Percentiles rank a stretch among this genome's conserved stretches.
Evolutionary conservation across 2,888 invertebrate species (phyloP).

Genomic region (Cantharis rustica): DNA sequence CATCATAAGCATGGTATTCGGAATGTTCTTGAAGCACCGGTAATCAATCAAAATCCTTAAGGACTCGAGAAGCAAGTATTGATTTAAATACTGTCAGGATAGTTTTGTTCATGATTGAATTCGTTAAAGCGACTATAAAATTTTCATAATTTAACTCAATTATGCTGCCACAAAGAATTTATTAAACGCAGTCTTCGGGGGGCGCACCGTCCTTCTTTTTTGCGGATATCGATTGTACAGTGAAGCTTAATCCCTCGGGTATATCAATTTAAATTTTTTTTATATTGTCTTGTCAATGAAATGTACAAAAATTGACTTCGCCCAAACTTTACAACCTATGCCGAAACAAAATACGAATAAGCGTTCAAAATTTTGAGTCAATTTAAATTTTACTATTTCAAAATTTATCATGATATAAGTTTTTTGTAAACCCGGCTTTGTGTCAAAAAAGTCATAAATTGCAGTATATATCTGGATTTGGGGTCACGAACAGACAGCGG

Average conservation of each 20-base stretch:
- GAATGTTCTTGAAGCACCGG: not conserved
- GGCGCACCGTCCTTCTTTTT: not conserved
- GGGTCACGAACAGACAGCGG: not conserved
- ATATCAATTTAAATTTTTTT: not conserved
- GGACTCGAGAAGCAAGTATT: not conserved
- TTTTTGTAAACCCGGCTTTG: not conserved
- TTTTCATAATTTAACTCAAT: not conserved
- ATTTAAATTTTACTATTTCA: not conserved
- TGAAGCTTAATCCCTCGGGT: not conserved
- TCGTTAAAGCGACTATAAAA: not conserved
- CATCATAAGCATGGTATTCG: not conserved
- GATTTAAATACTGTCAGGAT: not conserved
- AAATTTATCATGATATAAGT: not conserved
- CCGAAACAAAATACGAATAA: too few relatives aligned
- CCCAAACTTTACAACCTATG: too few relatives aligned
- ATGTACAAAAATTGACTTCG: not conserved
- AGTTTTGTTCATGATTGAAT: not conserved
- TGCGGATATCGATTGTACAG: not conserved
- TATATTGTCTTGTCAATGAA: not conserved
- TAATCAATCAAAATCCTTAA: not conserved
- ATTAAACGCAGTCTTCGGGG: not conserved
- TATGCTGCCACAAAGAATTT: not conserved
- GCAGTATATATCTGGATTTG: not conserved
- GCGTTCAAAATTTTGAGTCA: not conserved
- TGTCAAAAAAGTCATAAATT: not conserved